phyloP scores from a whole-genome alignment of 2,797 vertebrate genomes.

The Amniataba percoides region DNA sequence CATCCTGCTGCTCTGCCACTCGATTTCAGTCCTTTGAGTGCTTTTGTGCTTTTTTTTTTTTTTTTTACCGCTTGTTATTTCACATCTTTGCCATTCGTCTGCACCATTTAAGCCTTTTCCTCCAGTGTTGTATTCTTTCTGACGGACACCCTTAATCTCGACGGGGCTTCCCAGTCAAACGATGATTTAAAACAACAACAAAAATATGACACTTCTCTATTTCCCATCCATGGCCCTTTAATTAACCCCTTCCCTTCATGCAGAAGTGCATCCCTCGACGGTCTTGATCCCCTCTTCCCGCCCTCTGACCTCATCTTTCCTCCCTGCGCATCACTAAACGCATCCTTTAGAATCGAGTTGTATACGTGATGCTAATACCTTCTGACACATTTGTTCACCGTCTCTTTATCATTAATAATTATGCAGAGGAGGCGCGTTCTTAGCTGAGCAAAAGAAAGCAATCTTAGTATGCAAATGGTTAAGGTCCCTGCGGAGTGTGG shows the following conservation, averaged over 20 bases:
- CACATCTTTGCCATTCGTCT: slow-evolving; percentile 15
- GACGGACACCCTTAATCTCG: slow-evolving; percentile 36
- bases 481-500: slow-evolving; percentile 83
- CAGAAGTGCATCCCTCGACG: slow-evolving; percentile 62
- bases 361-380: slow-evolving; percentile 85
- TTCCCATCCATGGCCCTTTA: slow-evolving; percentile 55
- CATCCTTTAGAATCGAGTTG: slow-evolving; percentile 78
- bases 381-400: slow-evolving; percentile 90
- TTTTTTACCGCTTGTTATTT: not conserved
- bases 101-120: not conserved
- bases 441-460: slow-evolving; percentile 89
- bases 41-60: slow-evolving; percentile 30
- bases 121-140: slow-evolving; percentile 11
- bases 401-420: slow-evolving; percentile 94
- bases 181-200: slow-evolving; percentile 30
- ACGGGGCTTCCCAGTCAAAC: slow-evolving; percentile 26
- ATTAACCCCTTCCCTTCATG: slow-evolving; percentile 70
- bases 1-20: slow-evolving; percentile 27
- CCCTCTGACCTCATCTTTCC: slow-evolving; percentile 60
- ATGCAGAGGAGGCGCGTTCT: slow-evolving; percentile 87
- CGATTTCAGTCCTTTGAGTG: slow-evolving; percentile 30
- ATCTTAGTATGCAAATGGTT: slow-evolving; percentile 94
- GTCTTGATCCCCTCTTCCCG: slow-evolving; percentile 43
- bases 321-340: slow-evolving; percentile 54
- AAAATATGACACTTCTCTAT: slow-evolving; percentile 21